phyloP scores from a whole-genome alignment of 2,113 vertebrate species.

The Coreoperca whiteheadi region DNA sequence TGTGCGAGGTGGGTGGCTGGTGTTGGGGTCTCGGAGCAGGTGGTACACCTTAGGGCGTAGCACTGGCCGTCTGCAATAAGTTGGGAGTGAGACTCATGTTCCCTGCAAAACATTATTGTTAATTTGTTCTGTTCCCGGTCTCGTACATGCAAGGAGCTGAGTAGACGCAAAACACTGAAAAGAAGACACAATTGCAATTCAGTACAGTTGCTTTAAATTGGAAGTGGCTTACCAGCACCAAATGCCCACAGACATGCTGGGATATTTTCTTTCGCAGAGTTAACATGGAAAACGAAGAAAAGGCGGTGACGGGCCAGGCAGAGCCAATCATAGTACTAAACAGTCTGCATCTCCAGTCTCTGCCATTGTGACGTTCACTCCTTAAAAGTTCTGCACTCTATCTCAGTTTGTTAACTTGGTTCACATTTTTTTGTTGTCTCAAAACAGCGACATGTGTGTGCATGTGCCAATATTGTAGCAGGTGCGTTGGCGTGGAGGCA shows the following conservation, averaged over 20 bases:
- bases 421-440: not conserved
- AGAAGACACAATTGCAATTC: too few relatives aligned
- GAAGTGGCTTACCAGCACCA: not conserved
- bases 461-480: not conserved
- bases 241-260: conserved; percentile 23
- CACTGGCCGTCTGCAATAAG: conserved; percentile 36
- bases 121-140: not conserved
- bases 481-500: not conserved
- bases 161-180: not conserved
- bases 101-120: not conserved
- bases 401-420: not conserved
- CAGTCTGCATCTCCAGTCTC: conserved; percentile 10
- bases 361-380: not conserved
- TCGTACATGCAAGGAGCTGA: not conserved
- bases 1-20: conserved; percentile 45
- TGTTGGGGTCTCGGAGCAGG: conserved; percentile 55
- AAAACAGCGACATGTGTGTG: too few relatives aligned
- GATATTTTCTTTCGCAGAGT: conserved; percentile 3
- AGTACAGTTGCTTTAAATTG: too few relatives aligned
- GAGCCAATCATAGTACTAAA: conserved; percentile 6
- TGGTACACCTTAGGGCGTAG: conserved; percentile 55
- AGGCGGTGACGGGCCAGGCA: not conserved
- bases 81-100: conserved; percentile 27
- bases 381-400: not conserved
- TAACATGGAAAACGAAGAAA: conserved; percentile 27